Evolutionary conservation across 2,888 invertebrate species (phyloP), one percentile per base, ranked within the genome.

Genomic region (Cacoxenus indagator): DNA sequence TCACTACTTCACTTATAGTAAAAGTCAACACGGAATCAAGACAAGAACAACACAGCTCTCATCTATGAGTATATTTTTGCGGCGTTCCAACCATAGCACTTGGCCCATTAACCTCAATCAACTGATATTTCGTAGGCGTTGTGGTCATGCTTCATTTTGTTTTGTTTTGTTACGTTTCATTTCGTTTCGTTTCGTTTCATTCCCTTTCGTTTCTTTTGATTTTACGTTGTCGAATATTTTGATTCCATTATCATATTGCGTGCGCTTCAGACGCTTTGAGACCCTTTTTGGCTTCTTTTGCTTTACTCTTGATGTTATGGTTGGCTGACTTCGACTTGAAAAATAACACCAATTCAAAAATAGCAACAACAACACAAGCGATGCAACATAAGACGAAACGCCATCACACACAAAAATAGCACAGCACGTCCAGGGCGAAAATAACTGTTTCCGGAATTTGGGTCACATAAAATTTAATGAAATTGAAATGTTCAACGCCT

Each of bases 391-490:
- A 9, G 48, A 73, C 73, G 27, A 11, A 24, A 62, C 55, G 55
- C 55, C 27, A 55, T n/a, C 27, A 55, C 0, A 14, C 14, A 55
- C 14, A 62, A 62, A 62, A 62, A 62, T 62, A 62, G 43, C 14
- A 62, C 43, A 24, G n/a, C 17, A 43, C 43, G 78, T 78, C 78
- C 80, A 73, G 78, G 83, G 78, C 76, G 77, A 81, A 82, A 81
- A 81, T 81, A 81, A 81, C 81, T 75, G 78, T 79, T 83, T 77
- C 78, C 80, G 78, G 80, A 82, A 84, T 84, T 84, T 80, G 78
- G 82, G 82, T 82, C 82, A 82, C 80, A 84, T 83, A 80, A 78
- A 84, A 82, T 82, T 82, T 82, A 82, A 82, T 82, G 84, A 84
- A 82, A 82, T 84, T 84, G 84, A 84, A 82, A 84, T 81, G 82